These are phyloP conservation scores for Mergus octosetaceus DNA, from an alignment of 2,797 vertebrate species.

Conservation along the genomic window DNA sequence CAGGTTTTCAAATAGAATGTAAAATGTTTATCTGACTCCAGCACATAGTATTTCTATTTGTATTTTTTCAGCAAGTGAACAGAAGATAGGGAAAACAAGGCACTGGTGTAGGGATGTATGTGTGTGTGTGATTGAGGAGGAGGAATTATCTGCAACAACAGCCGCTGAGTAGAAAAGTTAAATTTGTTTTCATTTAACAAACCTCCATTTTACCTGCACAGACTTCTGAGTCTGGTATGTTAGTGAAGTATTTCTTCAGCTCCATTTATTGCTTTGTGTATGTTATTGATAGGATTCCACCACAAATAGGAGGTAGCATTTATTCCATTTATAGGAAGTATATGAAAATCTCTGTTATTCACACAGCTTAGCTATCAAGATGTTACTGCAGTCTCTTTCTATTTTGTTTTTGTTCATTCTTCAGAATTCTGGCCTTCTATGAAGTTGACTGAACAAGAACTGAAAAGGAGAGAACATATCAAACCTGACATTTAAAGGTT, in stretches of 20 bases:
- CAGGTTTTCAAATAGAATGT: background rate
- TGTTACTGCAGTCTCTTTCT: background rate
- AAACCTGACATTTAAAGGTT: constrained; percentile 52
- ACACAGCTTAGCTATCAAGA: background rate
- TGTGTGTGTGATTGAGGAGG: background rate
- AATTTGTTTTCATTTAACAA: background rate
- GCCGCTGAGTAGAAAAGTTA: background rate
- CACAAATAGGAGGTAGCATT: background rate
- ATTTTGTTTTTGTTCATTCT: background rate
- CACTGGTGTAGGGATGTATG: background rate
- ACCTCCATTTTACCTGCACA: background rate
- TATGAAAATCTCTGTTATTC: background rate
- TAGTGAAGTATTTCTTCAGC: background rate
- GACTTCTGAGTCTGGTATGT: background rate
- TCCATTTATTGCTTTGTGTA: background rate
- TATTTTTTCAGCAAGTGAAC: background rate
- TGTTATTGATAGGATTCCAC: background rate
- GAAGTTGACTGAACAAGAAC: background rate
- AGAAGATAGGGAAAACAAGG: background rate
- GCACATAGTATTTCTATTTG: background rate
- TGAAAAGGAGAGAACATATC: background rate
- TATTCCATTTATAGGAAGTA: background rate
- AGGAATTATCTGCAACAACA: background rate
- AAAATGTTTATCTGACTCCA: background rate
- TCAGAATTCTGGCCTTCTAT: background rate